Evolutionary conservation across 2,797 vertebrate species (phyloP).

Genomic region (Microcaecilia unicolor): DNA sequence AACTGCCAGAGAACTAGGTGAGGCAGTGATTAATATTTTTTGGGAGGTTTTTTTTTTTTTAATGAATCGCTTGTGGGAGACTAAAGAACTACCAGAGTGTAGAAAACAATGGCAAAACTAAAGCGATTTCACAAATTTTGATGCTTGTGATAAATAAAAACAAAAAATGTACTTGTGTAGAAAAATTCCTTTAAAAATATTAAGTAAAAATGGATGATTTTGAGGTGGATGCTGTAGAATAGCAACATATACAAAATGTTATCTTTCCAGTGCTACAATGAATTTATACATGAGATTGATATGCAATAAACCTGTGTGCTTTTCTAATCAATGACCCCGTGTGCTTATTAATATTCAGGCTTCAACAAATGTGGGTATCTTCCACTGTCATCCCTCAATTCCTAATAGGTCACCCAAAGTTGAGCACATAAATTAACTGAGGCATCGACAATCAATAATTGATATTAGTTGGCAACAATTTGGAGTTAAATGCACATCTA

Average conservation of each 20-base stretch:
- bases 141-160: conserved; percentile 88
- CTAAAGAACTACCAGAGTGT: conserved; percentile 63
- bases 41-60: too few relatives aligned
- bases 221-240: conserved; percentile 97
- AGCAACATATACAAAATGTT: conserved; percentile 99
- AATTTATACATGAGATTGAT: conserved; percentile 99
- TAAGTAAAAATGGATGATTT: conserved; percentile 80
- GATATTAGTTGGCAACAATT: too few relatives aligned
- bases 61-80: conserved; percentile 75
- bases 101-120: conserved; percentile 30
- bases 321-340: conserved; percentile 61
- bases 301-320: conserved; percentile 99
- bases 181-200: conserved; percentile 73
- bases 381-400: too few relatives aligned
- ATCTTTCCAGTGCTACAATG: conserved; percentile 96
- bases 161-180: conserved; percentile 78
- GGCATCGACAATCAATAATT: too few relatives aligned
- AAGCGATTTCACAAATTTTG: conserved; percentile 65
- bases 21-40: conserved; percentile 59
- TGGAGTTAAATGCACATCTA: too few relatives aligned
- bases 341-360: too few relatives aligned
- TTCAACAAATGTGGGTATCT: too few relatives aligned
- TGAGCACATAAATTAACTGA: too few relatives aligned
- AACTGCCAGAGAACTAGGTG: conserved; percentile 61
- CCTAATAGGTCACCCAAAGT: too few relatives aligned